phyloP scores from a whole-genome alignment of 2,888 invertebrate genomes.

The Perithous albicinctus region DNA sequence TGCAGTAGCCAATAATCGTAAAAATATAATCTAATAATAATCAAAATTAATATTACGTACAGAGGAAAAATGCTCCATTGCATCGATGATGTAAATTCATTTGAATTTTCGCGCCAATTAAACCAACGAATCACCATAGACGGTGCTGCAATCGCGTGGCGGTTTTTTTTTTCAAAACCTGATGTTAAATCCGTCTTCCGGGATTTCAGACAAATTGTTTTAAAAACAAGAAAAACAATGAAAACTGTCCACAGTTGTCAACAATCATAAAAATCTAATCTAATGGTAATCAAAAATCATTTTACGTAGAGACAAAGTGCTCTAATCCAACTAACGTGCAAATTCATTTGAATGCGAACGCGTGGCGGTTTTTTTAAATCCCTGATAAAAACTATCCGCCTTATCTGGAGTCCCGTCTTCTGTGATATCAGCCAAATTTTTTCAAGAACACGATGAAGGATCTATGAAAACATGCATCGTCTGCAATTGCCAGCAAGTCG shows the following conservation, averaged over 20 bases:
- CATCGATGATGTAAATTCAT: not conserved
- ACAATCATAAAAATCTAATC: slow-evolving; percentile 56
- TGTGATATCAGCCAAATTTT: not conserved
- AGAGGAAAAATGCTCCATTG: slow-evolving; percentile 3
- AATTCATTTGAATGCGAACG: not conserved
- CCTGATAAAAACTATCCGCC: too few species aligned
- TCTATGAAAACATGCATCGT: slow-evolving; percentile 33
- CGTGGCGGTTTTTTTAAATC: too few species aligned
- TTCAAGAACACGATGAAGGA: not conserved
- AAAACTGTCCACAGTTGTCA: slow-evolving; percentile 48
- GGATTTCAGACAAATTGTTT: not conserved
- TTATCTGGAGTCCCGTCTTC: too few species aligned
- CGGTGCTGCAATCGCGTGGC: too few species aligned
- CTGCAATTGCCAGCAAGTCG: slow-evolving; percentile 42
- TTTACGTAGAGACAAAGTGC: slow-evolving; percentile 19
- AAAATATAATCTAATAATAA: slow-evolving; percentile 64
- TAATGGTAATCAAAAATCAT: slow-evolving; percentile 64
- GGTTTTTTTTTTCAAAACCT: too few species aligned
- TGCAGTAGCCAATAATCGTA: slow-evolving; percentile 46
- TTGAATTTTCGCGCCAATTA: slow-evolving; percentile 24
- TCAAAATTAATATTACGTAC: slow-evolving; percentile 48
- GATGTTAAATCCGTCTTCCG: too few species aligned
- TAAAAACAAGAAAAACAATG: not conserved
- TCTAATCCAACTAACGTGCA: not conserved
- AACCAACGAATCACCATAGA: too few species aligned